phyloP scores from a whole-genome alignment of 2,113 vertebrate species.

The Zapornia atra region DNA sequence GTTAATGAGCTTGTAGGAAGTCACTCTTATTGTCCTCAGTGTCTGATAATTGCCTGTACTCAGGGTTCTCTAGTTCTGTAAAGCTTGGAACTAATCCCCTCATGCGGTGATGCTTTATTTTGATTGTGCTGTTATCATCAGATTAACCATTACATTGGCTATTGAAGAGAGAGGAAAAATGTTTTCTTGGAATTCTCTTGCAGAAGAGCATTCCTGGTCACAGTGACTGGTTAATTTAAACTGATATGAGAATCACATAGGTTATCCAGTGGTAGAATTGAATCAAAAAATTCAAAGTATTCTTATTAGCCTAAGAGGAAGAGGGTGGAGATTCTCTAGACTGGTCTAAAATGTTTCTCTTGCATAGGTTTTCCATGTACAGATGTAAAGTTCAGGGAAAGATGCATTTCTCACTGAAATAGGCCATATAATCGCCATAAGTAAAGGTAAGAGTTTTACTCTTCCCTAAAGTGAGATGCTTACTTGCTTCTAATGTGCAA shows the following conservation, averaged over 20 bases:
- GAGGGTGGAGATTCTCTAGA: not conserved
- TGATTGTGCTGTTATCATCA: not conserved
- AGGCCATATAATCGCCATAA: not conserved
- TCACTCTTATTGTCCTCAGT: not conserved
- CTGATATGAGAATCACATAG: rapidly evolving
- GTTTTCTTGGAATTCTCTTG: not conserved
- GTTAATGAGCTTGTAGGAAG: conserved; percentile 13
- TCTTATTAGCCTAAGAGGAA: not conserved
- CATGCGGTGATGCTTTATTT: conserved; percentile 25
- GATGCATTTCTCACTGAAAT: not conserved
- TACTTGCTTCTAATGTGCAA: not conserved
- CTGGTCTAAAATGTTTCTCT: not conserved
- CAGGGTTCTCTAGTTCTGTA: not conserved
- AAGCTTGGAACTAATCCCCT: not conserved
- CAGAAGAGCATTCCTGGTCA: not conserved
- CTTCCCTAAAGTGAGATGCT: not conserved
- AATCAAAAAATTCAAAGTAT: not conserved
- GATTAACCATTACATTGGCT: not conserved
- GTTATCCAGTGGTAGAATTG: not conserved
- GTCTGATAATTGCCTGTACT: conserved; percentile 24
- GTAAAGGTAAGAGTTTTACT: not conserved
- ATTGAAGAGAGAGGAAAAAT: not conserved
- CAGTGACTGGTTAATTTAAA: not conserved
- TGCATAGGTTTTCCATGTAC: not conserved
- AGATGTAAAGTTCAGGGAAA: not conserved